These are phyloP conservation scores for Callopanchax toddi DNA, from an alignment of 2,113 vertebrate genomes.

Conservation along the genomic window DNA sequence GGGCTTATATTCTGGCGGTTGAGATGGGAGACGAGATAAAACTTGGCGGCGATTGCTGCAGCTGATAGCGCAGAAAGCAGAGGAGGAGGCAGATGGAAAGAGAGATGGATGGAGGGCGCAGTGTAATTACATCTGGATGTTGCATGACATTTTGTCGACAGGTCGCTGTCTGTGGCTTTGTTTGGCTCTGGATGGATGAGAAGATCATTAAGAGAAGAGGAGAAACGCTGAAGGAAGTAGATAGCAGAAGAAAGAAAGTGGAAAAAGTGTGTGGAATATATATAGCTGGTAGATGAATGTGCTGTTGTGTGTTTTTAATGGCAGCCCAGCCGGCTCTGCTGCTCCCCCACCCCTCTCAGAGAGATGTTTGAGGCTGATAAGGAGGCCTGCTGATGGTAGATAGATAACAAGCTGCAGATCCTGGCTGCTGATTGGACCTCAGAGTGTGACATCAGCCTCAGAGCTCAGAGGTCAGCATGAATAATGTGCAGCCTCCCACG, in stretches of 20 bases:
- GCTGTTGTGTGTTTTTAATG: conserved; percentile 70
- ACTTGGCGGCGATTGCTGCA: conserved; percentile 60
- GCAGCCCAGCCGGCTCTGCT: conserved; percentile 50
- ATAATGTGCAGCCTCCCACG: conserved; percentile 63
- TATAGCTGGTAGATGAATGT: conserved; percentile 67
- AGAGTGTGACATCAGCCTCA: conserved; percentile 61
- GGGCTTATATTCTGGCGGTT: conserved; percentile 83
- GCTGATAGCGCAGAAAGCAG: conserved; percentile 60
- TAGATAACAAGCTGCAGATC: conserved; percentile 76
- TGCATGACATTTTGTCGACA: conserved; percentile 58
- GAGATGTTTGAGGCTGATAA: conserved; percentile 76
- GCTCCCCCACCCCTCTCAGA: conserved; percentile 53
- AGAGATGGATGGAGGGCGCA: conserved; percentile 67
- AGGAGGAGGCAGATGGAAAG: conserved; percentile 54
- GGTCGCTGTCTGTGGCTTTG: conserved; percentile 64
- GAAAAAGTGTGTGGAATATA: conserved; percentile 60
- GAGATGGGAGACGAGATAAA: conserved; percentile 80
- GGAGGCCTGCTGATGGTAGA: conserved; percentile 77
- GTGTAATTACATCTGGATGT: conserved; percentile 80
- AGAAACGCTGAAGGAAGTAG: conserved; percentile 29
- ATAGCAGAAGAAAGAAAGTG: conserved; percentile 26
- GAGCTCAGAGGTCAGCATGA: conserved; percentile 72
- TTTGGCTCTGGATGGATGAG: conserved; percentile 63
- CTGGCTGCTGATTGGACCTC: conserved; percentile 55
- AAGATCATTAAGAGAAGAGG: conserved; percentile 64